Percentiles rank a stretch among this genome's conserved stretches.
These are phyloP conservation scores for Andrena hattorfiana DNA, from an alignment of 2,888 invertebrate genomes.

Conservation along the genomic window DNA sequence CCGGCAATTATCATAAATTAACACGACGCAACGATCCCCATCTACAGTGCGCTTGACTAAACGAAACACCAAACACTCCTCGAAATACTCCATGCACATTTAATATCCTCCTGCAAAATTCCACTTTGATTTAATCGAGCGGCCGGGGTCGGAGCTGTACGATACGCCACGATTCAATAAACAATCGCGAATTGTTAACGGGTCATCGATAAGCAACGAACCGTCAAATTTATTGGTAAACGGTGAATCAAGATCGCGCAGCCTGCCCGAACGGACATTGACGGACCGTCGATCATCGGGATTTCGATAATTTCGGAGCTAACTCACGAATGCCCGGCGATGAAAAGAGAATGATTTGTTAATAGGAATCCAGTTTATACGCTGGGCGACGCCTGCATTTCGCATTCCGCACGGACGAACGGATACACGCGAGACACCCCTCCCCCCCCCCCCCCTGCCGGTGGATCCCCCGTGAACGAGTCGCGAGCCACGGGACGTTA, in stretches of 20 bases:
- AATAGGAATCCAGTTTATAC: constrained; percentile 1
- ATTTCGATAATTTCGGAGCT: constrained; percentile 5
- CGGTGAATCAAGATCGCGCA: constrained; percentile 5
- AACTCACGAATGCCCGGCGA: not conserved
- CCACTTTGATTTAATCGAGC: not conserved
- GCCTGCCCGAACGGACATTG: not conserved
- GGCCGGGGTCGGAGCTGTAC: not conserved
- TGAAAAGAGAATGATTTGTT: constrained; percentile 2
- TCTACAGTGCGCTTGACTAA: not conserved
- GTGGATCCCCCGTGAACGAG: constrained; percentile 50
- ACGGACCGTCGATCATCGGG: not conserved
- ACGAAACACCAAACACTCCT: not conserved
- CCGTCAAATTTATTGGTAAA: constrained; percentile 2
- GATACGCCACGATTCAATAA: not conserved
- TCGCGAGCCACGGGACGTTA: constrained; percentile 53
- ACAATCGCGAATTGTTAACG: constrained; percentile 1
- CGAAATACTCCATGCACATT: not conserved
- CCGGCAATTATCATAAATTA: not conserved
- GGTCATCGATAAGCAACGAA: constrained; percentile 1
- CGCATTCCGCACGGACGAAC: not conserved
- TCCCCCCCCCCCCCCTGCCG: constrained; percentile 14
- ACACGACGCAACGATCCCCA: not conserved
- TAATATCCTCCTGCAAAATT: not conserved
- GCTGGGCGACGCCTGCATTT: not conserved
- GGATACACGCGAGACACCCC: constrained; percentile 10